A percentile compares a stretch with the other conserved stretches of the same genome.
phyloP scores from a whole-genome alignment of 2,113 vertebrate genomes.

The Hippocampus abdominalis region DNA sequence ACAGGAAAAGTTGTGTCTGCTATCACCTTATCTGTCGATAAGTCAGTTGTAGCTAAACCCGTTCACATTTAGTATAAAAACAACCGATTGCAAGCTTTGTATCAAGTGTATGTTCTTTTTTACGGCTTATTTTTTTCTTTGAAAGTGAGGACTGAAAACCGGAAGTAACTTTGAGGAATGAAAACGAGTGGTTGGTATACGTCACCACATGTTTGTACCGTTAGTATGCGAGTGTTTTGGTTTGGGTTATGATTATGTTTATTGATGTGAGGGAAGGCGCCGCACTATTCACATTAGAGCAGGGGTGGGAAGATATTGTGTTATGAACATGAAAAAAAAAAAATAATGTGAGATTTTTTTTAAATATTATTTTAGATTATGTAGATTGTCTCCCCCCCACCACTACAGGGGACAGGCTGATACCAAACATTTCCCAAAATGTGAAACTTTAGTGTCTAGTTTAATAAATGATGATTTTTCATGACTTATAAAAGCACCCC shows the following conservation, averaged over 20 bases:
- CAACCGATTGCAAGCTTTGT: conserved; percentile 2
- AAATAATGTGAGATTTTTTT: background rate
- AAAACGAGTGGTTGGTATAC: conserved; percentile 8
- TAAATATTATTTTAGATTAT: background rate
- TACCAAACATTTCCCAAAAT: conserved; percentile 1
- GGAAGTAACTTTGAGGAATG: conserved; percentile 20
- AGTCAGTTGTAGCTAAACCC: background rate
- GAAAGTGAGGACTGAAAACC: conserved; percentile 28
- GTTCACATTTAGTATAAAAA: background rate
- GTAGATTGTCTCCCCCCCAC: background rate
- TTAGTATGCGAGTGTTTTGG: background rate
- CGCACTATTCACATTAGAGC: conserved; percentile 6
- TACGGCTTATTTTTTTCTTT: background rate
- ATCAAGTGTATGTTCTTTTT: conserved; percentile 13
- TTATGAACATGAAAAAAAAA: background rate
- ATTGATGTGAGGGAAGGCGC: conserved; percentile 15
- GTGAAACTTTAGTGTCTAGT: conserved; percentile 1
- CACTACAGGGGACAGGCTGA: conserved; percentile 3
- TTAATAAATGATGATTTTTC: background rate
- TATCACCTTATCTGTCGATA: too few species aligned
- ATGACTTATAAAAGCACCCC: conserved; percentile 13
- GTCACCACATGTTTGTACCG: background rate
- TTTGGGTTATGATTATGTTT: background rate
- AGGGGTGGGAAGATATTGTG: background rate
- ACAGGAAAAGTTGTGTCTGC: background rate